A percentile compares a stretch with the other conserved stretches of the same genome.
Conservation (phyloP, 1,140 invertebrate genomes). For the Pantala flavescens region DNA sequence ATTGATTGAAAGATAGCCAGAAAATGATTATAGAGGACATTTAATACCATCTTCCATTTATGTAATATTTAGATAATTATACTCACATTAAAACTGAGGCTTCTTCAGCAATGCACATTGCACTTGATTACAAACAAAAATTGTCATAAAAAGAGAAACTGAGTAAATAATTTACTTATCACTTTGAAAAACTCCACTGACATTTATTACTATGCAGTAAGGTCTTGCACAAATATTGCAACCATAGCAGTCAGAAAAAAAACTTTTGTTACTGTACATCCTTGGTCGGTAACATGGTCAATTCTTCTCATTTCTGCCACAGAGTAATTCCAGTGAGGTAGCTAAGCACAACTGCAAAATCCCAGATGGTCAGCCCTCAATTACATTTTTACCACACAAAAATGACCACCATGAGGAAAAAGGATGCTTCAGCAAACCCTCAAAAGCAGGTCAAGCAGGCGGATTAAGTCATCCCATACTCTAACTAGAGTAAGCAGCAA, state of each 20-base stretch:
- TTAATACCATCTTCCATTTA: no score
- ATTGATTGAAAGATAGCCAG: no score
- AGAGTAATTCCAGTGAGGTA: constrained; percentile 1
- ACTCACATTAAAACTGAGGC: no score
- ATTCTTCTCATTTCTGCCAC: background rate
- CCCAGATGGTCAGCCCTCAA: background rate
- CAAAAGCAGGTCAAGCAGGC: no score
- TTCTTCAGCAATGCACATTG: background rate
- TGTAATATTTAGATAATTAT: no score
- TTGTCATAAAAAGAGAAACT: background rate
- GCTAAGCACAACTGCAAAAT: constrained; percentile 5
- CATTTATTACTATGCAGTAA: background rate
- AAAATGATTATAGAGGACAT: no score
- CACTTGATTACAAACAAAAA: background rate
- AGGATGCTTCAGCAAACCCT: no score
- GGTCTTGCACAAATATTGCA: background rate
- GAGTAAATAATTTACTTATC: background rate
- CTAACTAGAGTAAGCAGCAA: no score
- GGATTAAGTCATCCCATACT: no score
- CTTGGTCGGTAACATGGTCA: constrained; percentile 4
- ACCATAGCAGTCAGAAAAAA: background rate
- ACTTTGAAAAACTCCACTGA: background rate
- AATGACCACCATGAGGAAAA: background rate
- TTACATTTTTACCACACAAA: background rate
- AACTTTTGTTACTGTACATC: background rate